Percentiles rank a stretch among this genome's conserved stretches.
phyloP scores from a whole-genome alignment of 1,140 invertebrate species.

The Pissodes strobi region DNA sequence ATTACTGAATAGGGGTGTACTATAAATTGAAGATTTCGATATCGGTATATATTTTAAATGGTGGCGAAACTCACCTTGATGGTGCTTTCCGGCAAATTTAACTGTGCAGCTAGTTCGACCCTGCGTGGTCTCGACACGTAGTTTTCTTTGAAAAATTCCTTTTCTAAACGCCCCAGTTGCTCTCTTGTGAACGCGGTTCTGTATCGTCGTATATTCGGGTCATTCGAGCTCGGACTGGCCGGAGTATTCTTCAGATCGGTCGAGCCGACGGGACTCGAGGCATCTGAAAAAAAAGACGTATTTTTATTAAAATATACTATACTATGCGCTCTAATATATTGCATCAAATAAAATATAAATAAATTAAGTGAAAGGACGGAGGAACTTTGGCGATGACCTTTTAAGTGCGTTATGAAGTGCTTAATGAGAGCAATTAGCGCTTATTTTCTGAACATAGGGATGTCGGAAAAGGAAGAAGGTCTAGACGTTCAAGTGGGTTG shows the following conservation, averaged over 20 bases:
- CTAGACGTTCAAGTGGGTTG: constrained; percentile 42
- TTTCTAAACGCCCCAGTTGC: constrained; percentile 91
- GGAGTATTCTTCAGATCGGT: constrained; percentile 38
- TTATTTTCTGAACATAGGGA: neutral
- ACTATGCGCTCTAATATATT: too few relatives aligned
- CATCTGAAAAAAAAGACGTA: constrained; percentile 51
- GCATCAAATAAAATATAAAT: too few relatives aligned
- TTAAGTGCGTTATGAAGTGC: neutral
- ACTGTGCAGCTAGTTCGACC: constrained; percentile 91
- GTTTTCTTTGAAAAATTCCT: constrained; percentile 97
- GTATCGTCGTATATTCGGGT: constrained; percentile 83
- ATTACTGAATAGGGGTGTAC: too few relatives aligned
- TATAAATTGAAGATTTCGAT: too few relatives aligned
- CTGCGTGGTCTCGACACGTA: constrained; percentile 94
- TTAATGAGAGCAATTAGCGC: constrained; percentile 20
- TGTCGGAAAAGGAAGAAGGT: constrained; percentile 27
- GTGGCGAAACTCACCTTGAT: constrained; percentile 87
- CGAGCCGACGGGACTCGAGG: constrained; percentile 55
- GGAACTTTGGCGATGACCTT: too few relatives aligned
- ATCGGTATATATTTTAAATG: too few relatives aligned
- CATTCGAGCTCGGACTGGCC: constrained; percentile 55
- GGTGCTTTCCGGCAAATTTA: constrained; percentile 94
- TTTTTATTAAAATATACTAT: too few relatives aligned
- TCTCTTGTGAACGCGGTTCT: constrained; percentile 97
- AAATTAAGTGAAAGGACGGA: too few relatives aligned